Conservation (phyloP, 2,797 vertebrate genomes). For the Characodon lateralis region DNA sequence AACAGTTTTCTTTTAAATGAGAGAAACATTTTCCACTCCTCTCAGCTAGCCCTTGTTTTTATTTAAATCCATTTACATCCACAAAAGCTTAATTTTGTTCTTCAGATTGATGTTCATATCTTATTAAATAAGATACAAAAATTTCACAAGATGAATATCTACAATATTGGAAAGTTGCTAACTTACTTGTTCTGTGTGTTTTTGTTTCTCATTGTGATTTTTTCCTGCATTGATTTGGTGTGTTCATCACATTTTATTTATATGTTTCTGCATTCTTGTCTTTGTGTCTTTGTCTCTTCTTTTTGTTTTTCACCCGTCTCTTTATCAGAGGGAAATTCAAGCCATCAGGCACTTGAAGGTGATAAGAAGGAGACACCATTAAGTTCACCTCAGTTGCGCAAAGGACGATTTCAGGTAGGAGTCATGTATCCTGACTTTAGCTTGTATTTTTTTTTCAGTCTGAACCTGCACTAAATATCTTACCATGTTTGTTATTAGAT, state of each 20-base stretch:
- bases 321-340: constrained; percentile 72
- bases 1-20: constrained; percentile 49
- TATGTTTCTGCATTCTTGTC: constrained; percentile 53
- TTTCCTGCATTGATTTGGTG: constrained; percentile 52
- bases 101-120: constrained; percentile 19
- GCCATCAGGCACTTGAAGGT: constrained; percentile 66
- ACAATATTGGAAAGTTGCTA: constrained; percentile 40
- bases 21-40: constrained; percentile 57
- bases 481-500: constrained; percentile 68
- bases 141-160: constrained; percentile 31
- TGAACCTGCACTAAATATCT: constrained; percentile 2
- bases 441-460: constrained; percentile 1
- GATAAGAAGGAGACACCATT: constrained; percentile 54
- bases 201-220: constrained; percentile 49
- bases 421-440: not conserved
- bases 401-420: constrained; percentile 82
- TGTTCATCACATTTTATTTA: constrained; percentile 45
- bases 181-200: constrained; percentile 55
- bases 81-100: constrained; percentile 26
- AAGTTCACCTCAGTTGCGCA: constrained; percentile 64
- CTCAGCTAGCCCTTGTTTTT: constrained; percentile 56
- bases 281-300: constrained; percentile 52
- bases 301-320: constrained; percentile 65
- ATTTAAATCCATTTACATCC: constrained; percentile 45
- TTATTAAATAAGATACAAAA: not conserved